phyloP scores from a whole-genome alignment of 2,797 vertebrate species.

The Xerus rutilus region DNA sequence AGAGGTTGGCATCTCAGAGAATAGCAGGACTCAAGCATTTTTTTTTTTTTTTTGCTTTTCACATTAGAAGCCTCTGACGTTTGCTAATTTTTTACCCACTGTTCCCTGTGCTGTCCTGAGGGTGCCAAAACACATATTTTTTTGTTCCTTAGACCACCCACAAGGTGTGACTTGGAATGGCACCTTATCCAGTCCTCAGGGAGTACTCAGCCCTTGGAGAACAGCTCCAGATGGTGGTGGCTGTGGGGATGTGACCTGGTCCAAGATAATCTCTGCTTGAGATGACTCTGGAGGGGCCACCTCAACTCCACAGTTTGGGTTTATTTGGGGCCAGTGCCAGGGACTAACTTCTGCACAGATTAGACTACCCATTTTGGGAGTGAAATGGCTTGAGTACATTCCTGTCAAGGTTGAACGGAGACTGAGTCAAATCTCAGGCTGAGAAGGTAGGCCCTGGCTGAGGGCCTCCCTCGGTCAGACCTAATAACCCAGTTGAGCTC shows the following conservation, averaged over 20 bases:
- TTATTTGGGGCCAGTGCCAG: background rate
- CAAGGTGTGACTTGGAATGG: constrained; percentile 18
- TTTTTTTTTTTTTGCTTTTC: constrained; percentile 1
- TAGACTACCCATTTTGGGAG: background rate
- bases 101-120: background rate
- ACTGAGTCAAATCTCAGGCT: background rate
- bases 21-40: background rate
- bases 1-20: background rate
- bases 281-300: background rate
- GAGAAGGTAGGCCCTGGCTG: background rate
- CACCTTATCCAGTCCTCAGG: background rate
- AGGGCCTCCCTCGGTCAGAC: background rate
- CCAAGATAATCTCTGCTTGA: background rate
- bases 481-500: background rate
- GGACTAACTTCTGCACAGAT: background rate
- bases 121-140: constrained; percentile 42
- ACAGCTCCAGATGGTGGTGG: background rate
- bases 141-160: background rate
- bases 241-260: background rate
- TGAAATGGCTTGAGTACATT: background rate
- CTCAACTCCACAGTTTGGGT: background rate
- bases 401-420: background rate
- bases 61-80: background rate
- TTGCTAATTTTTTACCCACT: background rate
- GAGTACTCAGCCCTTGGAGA: background rate